Percentiles rank a stretch among this genome's conserved stretches.
Evolutionary conservation across 2,113 vertebrate genomes (phyloP).

Genomic region (Sphyrna mokarran): DNA sequence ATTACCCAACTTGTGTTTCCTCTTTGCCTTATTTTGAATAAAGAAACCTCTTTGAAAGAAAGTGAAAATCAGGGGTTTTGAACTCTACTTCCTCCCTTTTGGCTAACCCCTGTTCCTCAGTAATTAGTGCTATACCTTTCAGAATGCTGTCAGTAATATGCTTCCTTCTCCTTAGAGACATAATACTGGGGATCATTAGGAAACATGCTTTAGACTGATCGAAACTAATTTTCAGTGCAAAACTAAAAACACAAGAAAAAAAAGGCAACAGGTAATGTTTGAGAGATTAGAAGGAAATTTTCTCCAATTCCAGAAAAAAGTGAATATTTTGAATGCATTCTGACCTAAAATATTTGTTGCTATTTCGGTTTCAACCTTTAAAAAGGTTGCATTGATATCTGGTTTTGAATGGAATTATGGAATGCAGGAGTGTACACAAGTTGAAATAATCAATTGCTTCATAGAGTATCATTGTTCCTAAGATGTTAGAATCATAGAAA

Average conservation of each 20-base stretch:
- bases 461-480: background rate
- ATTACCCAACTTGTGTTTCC: background rate
- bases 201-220: background rate
- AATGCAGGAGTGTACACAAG: background rate
- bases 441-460: background rate
- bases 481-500: background rate
- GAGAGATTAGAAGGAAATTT: background rate
- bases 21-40: constrained; percentile 1
- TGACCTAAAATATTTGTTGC: background rate
- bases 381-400: background rate
- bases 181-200: background rate
- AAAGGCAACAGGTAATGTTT: background rate
- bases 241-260: background rate
- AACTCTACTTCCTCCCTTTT: background rate
- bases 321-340: too few species aligned
- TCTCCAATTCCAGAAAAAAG: background rate
- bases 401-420: background rate
- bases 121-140: background rate
- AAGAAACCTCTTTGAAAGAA: background rate
- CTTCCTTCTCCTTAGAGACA: background rate
- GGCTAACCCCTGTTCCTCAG: background rate
- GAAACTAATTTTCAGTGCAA: background rate
- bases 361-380: background rate
- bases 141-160: background rate
- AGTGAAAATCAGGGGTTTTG: background rate